phyloP scores from a whole-genome alignment of 2,888 invertebrate species.

The Neoaliturus tenellus region DNA sequence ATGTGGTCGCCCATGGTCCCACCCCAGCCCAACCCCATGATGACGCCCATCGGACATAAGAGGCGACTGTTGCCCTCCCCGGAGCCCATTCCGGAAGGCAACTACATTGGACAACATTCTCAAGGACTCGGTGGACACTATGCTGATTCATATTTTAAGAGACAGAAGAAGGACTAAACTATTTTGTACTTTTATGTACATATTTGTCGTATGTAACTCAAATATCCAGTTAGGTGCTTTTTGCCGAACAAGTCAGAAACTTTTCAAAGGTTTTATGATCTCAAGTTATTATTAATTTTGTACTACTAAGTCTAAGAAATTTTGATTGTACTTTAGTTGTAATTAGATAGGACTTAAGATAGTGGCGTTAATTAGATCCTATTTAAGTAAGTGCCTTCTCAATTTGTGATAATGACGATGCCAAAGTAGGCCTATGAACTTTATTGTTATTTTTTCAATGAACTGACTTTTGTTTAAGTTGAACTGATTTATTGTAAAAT shows the following conservation, averaged over 20 bases:
- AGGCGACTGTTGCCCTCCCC: slow-evolving; percentile 73
- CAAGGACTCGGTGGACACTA: slow-evolving; percentile 75
- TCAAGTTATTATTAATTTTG: slow-evolving; percentile 47
- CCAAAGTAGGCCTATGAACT: background rate
- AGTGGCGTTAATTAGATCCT: background rate
- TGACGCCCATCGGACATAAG: slow-evolving; percentile 71
- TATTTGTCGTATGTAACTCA: slow-evolving; percentile 7
- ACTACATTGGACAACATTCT: slow-evolving; percentile 74
- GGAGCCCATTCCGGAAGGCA: slow-evolving; percentile 74
- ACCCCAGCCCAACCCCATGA: slow-evolving; percentile 61
- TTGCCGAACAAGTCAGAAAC: slow-evolving; percentile 11
- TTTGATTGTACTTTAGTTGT: background rate
- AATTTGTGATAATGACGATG: slow-evolving; percentile 17
- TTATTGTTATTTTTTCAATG: slow-evolving; percentile 26
- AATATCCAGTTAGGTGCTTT: slow-evolving; percentile 40
- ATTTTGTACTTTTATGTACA: slow-evolving; percentile 21
- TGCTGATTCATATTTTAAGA: slow-evolving; percentile 73
- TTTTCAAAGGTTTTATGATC: slow-evolving; percentile 37
- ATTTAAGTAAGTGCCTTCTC: slow-evolving; percentile 45
- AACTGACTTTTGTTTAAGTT: background rate
- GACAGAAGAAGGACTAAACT: slow-evolving; percentile 69
- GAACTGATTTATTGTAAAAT: slow-evolving; percentile 31
- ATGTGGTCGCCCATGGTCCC: slow-evolving; percentile 64
- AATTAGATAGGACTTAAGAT: slow-evolving; percentile 41
- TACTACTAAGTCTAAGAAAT: slow-evolving; percentile 24